Conservation (phyloP, 2,797 vertebrate genomes). For the Paguma larvata region DNA sequence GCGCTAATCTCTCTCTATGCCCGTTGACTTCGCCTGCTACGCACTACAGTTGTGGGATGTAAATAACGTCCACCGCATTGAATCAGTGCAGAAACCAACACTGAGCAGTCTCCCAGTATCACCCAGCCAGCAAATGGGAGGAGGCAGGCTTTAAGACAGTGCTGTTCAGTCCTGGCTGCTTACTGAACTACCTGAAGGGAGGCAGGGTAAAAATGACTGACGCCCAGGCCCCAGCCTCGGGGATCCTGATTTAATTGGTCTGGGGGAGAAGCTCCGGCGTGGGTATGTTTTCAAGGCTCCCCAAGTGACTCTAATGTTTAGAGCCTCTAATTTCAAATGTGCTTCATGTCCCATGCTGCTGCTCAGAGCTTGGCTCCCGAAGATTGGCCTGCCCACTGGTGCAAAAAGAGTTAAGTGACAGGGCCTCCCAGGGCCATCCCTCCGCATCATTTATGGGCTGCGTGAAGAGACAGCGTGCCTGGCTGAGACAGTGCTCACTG, state of each 20-base stretch:
- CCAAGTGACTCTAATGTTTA: not conserved
- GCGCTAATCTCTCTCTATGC: not conserved
- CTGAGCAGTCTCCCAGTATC: not conserved
- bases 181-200: not conserved
- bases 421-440: conserved; percentile 68
- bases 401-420: conserved; percentile 79
- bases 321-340: conserved; percentile 26
- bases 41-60: not conserved
- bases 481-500: not conserved
- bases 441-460: conserved; percentile 70
- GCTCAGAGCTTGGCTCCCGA: not conserved
- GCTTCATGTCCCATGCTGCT: not conserved
- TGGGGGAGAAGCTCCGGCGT: not conserved
- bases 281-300: not conserved
- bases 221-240: not conserved
- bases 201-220: not conserved
- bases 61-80: not conserved
- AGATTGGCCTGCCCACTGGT: not conserved
- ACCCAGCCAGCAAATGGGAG: not conserved
- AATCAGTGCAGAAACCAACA: not conserved
- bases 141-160: not conserved
- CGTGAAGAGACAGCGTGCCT: accelerated
- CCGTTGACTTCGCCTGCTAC: no score
- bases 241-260: not conserved
- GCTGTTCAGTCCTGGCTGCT: not conserved